Conservation (phyloP, 1,140 invertebrate genomes). For the Drosophila quadrilineata region DNA sequence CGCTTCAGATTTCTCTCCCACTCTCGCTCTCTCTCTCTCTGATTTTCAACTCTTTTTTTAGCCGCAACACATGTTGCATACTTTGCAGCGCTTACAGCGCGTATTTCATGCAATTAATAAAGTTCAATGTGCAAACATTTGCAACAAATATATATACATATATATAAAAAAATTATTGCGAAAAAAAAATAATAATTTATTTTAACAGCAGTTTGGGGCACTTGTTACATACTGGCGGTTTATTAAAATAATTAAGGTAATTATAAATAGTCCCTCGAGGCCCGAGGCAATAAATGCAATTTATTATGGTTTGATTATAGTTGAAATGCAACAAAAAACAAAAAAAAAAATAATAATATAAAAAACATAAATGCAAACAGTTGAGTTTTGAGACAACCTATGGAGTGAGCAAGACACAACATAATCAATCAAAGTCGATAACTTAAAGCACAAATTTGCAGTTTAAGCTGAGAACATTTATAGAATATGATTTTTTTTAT, state of each 20-base stretch:
- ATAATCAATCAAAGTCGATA: no score
- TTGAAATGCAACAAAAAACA: neutral
- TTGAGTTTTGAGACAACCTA: no score
- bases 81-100: no score
- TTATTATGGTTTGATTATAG: constrained; percentile 37
- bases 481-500: neutral
- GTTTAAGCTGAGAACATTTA: neutral
- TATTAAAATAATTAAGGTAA: constrained; percentile 80
- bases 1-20: constrained; percentile 41
- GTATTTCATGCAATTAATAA: constrained; percentile 65
- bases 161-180: no score
- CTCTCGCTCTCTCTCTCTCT: neutral
- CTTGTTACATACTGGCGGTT: constrained; percentile 56
- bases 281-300: constrained; percentile 67
- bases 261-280: constrained; percentile 57
- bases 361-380: constrained; percentile 5
- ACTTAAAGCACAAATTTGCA: neutral
- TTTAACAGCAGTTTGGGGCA: no score
- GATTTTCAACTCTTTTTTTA: no score
- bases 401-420: no score
- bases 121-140: constrained; percentile 68
- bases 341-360: constrained; percentile 28
- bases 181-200: neutral
- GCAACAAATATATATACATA: no score
- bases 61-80: constrained; percentile 45